Evolutionary conservation across 2,797 vertebrate genomes (phyloP).

Genomic region (Brachyrhaphis roseni): DNA sequence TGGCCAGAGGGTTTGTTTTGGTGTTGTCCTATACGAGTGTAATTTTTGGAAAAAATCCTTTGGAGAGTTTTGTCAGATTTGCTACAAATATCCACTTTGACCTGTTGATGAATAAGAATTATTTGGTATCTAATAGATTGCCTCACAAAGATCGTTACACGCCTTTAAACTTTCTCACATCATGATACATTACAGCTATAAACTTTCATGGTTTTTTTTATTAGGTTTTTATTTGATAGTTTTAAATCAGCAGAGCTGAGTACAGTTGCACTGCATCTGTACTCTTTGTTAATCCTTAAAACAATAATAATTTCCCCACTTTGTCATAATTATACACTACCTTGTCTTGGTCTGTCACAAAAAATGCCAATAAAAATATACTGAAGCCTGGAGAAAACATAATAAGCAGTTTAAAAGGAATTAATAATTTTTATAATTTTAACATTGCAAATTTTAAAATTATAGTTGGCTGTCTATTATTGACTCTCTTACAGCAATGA

Average conservation of each 20-base stretch:
- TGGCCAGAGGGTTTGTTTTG: background rate
- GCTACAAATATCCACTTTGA: background rate
- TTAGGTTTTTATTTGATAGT: background rate
- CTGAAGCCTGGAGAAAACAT: background rate
- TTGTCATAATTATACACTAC: background rate
- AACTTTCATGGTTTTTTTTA: background rate
- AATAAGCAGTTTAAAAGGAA: background rate
- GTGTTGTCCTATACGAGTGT: background rate
- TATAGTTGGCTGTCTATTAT: background rate
- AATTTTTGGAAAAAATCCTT: background rate
- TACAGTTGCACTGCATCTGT: background rate
- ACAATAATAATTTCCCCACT: background rate
- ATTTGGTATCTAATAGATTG: background rate
- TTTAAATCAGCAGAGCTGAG: background rate
- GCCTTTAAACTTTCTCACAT: background rate
- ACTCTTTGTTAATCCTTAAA: background rate
- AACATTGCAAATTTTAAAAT: background rate
- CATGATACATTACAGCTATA: background rate
- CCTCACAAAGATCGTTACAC: background rate
- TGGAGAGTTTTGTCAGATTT: constrained; percentile 8
- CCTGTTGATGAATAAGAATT: background rate
- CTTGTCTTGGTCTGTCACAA: background rate
- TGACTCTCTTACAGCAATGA: background rate
- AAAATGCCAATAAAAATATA: background rate
- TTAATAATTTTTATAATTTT: background rate